Evolutionary conservation across 2,888 invertebrate species (phyloP), one percentile per base, ranked within the genome.

Genomic region (Hypselothyrea guttata): DNA sequence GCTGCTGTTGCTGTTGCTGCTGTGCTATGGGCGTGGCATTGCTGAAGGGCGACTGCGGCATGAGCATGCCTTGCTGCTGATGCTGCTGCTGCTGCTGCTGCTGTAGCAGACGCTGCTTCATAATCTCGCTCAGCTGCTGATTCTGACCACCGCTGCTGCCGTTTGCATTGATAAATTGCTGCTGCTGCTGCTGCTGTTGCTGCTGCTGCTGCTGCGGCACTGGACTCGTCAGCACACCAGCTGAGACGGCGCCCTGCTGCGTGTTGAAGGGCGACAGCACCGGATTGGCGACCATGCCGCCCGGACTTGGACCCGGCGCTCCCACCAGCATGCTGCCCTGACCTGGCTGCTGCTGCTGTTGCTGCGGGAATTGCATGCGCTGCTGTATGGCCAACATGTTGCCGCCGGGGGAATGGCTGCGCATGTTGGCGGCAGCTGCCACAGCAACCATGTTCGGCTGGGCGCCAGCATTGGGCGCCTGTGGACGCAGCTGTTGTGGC

Each of bases 251-350:
- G 90, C 91, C 92, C 87, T 91, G 87, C 9, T 88, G 86, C 16
- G 88, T 93, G 4, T 61, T 54, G 88, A 95, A 95, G 12, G 95
- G 95, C 33, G 95, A 95, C 84, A 95, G 91, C 63, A 94, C 94
- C 11, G 94, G 92, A 88, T 92, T 93, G 70, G 91, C 91, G 55
- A 92, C 91, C 68, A 78, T 73, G 27, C 71, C 70, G 49, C 94
- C 95, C 4, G 95, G 95, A 89, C 95, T 95, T 4, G 95, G 95
- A 4, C 95, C 95, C 0, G 95, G 94, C 33, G 94, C 93, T 1
- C 94, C 94, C 7, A 95, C 95, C 34, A 94, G 87, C 75, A 90
- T 84, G 38, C 78, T 88, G 18, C 85, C 81, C 8, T 77, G 72
- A 0, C 71, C 79, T 2, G 68, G 87, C 48, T 88, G 88, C 33